Percentiles rank a stretch among this genome's conserved stretches.
Conservation (phyloP, 2,113 vertebrate genomes). For the Spizaetus ornatus region DNA sequence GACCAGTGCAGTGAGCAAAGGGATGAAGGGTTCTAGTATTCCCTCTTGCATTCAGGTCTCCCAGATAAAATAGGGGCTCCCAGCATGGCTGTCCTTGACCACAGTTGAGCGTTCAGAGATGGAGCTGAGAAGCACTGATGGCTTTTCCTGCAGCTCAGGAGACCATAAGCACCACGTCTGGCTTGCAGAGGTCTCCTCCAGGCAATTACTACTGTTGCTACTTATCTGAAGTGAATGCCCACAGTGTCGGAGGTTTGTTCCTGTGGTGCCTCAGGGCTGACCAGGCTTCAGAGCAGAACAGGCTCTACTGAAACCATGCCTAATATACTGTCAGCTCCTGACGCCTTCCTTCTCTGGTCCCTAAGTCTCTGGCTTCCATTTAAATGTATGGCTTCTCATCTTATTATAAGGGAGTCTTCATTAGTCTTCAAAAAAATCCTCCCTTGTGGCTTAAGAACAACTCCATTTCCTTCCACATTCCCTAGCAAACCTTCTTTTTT, state of each 20-base stretch:
- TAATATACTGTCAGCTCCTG: not conserved
- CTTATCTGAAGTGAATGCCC: not conserved
- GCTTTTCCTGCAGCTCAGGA: not conserved
- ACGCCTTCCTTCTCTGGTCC: not conserved
- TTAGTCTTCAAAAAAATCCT: no score
- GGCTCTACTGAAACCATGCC: not conserved
- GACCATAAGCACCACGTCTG: not conserved
- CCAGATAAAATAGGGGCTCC: not conserved
- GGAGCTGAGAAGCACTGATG: not conserved
- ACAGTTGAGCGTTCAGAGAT: not conserved
- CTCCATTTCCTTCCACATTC: rapidly evolving
- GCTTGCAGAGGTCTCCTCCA: not conserved
- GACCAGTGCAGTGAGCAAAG: not conserved
- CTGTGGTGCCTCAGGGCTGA: not conserved
- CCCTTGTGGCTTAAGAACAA: not conserved
- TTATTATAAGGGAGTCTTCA: not conserved
- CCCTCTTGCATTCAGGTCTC: not conserved
- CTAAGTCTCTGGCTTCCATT: not conserved
- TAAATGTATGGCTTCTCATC: not conserved
- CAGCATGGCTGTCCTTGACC: not conserved
- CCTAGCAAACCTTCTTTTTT: not conserved
- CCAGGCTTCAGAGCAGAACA: not conserved
- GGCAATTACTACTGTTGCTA: not conserved
- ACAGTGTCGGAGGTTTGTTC: not conserved
- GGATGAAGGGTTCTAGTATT: not conserved